Base-by-base conservation (phyloP, 2,113 vertebrate species). In the Bufo bufo region DNA sequence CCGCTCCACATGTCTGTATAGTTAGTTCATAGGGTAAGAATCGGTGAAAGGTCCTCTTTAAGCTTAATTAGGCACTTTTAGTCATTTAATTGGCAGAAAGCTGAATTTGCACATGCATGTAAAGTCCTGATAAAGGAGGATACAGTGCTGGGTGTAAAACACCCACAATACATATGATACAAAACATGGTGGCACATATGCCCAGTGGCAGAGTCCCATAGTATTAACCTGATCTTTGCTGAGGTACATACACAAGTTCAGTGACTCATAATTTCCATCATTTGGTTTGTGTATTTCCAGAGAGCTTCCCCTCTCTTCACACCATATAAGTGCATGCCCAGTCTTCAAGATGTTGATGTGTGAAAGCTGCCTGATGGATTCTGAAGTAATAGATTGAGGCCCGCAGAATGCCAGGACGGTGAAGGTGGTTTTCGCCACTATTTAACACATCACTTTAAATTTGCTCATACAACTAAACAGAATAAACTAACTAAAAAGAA, bases 211-310 rank as follows among this genome's bases (percentile, higher is more conserved):
- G 74, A 6, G 74, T 11, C 65, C 45, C 75, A 45, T 75, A 6
- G 4, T 52, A 63, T 88, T 74, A 82, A 65, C 80, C 20, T 75
- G 43, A 75, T 19, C 45, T 52, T 77, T 66, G 47, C 80, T 33
- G 50, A 54, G 19, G n/a, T 63, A 56, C 56, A 88, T 71, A 87
- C 6, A 58, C 75, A 82, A 52, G 19, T 23, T 75, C 56, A 13
- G 56, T 82, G 83, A 81, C 43, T 89, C 88, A 85, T 50, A 89
- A 52, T 86, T 86, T 77, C 88, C 84, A 59, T 56, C 58, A 84
- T 69, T 89, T 84, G 17, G 65, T 63, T 88, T 83, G 65, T 84
- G 72, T 83, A 72, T 84, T 47, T 75, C 14, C 23, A 54, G 58
- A 82, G 63, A 65, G 9, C 56, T 80, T 63, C 58, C 65, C 61